Base-by-base conservation (phyloP, 1,140 invertebrate species). In the Drosophila neocordata region DNA sequence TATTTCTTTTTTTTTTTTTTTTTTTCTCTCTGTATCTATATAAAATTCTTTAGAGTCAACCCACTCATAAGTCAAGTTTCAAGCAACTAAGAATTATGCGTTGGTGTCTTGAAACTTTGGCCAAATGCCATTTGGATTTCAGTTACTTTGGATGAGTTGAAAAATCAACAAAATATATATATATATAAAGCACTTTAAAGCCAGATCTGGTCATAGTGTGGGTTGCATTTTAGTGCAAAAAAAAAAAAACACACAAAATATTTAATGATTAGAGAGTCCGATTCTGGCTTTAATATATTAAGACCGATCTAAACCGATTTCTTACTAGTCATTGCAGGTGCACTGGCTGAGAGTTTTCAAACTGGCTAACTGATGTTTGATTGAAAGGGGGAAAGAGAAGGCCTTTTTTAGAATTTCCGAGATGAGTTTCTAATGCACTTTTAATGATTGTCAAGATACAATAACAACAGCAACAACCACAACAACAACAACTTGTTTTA, bases 281-380 rank as follows among this genome's bases (percentile, higher is more conserved):
- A 77, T 69, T 69, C 62, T 31, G 8, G 27, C 35, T 22, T 11
- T 53, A 6, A 15, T 4, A 15, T 60, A 27, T 62, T 58, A 53
- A 44, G 9, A 41, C 37, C 24, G 20, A 34, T 63, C 75, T 81
- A 44, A 8, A 41, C 37, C 24, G 20, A 34, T 63, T 78, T 81
- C 75, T 61, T 41, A 73, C 83, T 11, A 88, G 84, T 87, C 83
- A 87, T 87, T 70, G 83, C 83, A 87, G 83, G 79, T 87, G 82
- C 76, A 77, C 6, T 20, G 15, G 11, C 41, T 48, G 41, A 20
- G 41, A 38, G 6, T 15, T 44, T 13, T 18, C 5, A 15, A 15
- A 13, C 37, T n/a, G 37, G 5, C 38, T 41, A 7, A 15, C 38
- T 38, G 24, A 4, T 22, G 37, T 13, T 48, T 44, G 69, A 18